These are phyloP conservation scores for Megaleporinus macrocephalus DNA, from an alignment of 2,113 vertebrate genomes.

Conservation along the genomic window DNA sequence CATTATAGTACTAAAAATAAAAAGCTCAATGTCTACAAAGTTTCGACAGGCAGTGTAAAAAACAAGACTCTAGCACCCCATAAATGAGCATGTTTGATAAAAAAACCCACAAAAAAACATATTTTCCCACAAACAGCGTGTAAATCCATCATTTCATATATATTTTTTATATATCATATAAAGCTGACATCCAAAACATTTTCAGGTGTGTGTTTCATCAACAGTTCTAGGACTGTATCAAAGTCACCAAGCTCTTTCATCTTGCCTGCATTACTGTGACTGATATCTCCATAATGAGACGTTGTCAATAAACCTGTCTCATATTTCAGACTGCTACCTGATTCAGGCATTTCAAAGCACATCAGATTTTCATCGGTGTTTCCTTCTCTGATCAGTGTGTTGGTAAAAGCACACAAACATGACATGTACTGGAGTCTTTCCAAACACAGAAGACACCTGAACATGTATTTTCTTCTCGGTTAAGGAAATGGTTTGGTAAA, in stretches of 20 bases:
- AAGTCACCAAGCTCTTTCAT: conserved; percentile 10
- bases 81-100: neutral
- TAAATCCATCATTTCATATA: neutral
- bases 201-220: conserved; percentile 9
- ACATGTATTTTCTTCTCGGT: conserved; percentile 31
- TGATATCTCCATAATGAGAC: conserved; percentile 1
- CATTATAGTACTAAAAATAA: too few relatives aligned
- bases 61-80: neutral
- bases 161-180: too few relatives aligned
- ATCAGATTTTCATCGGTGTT: neutral
- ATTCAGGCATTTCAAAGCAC: neutral
- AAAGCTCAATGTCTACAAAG: neutral
- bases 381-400: neutral
- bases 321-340: neutral
- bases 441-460: neutral
- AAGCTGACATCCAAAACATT: neutral
- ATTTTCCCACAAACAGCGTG: neutral
- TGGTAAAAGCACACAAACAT: neutral
- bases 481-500: neutral
- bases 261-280: neutral
- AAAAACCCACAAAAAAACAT: neutral
- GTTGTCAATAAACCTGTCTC: neutral
- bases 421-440: neutral
- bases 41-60: neutral
- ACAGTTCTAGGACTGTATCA: neutral